Evolutionary conservation across 92 coral and sea anemone species (phyloP), one percentile per base, ranked within the genome.

Genomic region (Siderastrea siderea): DNA sequence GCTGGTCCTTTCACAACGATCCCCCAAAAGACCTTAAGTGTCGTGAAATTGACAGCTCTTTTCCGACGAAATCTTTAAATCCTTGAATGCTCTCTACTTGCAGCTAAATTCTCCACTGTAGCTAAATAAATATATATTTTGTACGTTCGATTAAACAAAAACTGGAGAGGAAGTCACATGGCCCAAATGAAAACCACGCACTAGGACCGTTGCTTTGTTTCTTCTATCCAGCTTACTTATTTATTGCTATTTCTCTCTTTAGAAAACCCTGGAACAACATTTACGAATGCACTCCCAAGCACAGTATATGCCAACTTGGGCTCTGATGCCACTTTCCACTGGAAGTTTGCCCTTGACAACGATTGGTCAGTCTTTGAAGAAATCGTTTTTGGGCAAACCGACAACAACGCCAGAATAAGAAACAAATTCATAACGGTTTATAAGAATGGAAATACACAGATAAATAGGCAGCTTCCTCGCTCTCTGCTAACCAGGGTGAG

Each of bases 321-420:
- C 43, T 15, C 38, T 65, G 3, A 71, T 55, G 55, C 15, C 75
- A 46, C n/a, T 13, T 71, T 71, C 2, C 19, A 50, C 11, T 71
- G 75, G 75, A 50, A 14, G 5, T 71, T 71, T 47, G 6, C n/a
- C n/a, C 26, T 64, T n/a, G 43, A 3, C 69, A 64, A 5, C 44
- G n/a, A 13, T n/a, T 2, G 9, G 7, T n/a, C 43, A 38, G 12
- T 7, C 0, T 46, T 61, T 47, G 71, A 7, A 0, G 7, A 77
- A 19, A 77, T 78, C 15, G 1, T 45, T 47, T 78, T 50, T 53
- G 82, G 82, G 3, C 2, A 47, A 60, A 78, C 82, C 17, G 79
- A 75, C 46, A n/a, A 63, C 13, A 78, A 62, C 55, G 59, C 0
- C n/a, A 19, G 44, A 44, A 61, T 78, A 1, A 7, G 14, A 43